Conservation (phyloP, 2,888 invertebrate species). For the Cryptus viduatorius region DNA sequence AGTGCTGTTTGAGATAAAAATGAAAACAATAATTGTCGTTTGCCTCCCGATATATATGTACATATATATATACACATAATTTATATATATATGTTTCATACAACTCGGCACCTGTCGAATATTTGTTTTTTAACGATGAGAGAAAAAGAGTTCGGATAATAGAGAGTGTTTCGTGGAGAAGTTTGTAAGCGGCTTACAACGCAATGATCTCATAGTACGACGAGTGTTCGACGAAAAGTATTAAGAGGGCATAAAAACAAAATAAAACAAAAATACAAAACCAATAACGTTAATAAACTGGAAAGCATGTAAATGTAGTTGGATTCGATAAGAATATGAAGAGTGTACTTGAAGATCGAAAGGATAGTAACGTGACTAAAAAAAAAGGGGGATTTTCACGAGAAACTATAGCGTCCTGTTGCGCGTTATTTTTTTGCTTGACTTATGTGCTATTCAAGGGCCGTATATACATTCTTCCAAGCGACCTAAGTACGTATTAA, state of each 20-base stretch:
- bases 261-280: neutral
- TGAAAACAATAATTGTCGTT: neutral
- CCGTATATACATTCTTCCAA: slow-evolving; percentile 64
- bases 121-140: slow-evolving; percentile 37
- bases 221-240: slow-evolving; percentile 59
- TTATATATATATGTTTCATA: slow-evolving; percentile 4
- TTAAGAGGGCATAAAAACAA: slow-evolving; percentile 60
- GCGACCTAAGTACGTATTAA: slow-evolving; percentile 66
- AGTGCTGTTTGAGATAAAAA: neutral
- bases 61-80: no score
- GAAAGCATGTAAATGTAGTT: slow-evolving; percentile 24
- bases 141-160: slow-evolving; percentile 20
- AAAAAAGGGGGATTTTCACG: neutral
- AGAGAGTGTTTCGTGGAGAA: slow-evolving; percentile 37
- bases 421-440: slow-evolving; percentile 60
- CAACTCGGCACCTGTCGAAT: slow-evolving; percentile 1
- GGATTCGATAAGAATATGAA: slow-evolving; percentile 33
- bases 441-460: slow-evolving; percentile 58
- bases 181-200: slow-evolving; percentile 53
- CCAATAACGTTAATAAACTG: slow-evolving; percentile 7
- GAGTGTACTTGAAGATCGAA: slow-evolving; percentile 47
- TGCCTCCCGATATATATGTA: neutral
- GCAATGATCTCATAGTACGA: slow-evolving; percentile 61
- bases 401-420: slow-evolving; percentile 46
- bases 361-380: slow-evolving; percentile 40